Conservation (phyloP, 2,797 vertebrate species). For the Oreochromis grahami region DNA sequence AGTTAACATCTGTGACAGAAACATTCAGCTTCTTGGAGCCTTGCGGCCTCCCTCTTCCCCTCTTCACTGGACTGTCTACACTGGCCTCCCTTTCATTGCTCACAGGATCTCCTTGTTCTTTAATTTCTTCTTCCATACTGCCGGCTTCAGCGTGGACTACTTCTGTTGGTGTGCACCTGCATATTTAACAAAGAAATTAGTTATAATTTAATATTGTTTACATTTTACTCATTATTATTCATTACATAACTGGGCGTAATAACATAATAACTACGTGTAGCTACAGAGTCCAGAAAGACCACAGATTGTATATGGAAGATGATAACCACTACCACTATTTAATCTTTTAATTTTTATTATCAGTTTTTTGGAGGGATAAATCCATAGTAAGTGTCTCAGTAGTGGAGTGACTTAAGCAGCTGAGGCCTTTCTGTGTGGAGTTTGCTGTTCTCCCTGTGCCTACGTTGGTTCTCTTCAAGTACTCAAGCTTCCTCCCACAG, state of each 20-base stretch:
- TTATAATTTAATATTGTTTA: neutral
- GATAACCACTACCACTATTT: neutral
- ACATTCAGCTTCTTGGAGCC: slow-evolving; percentile 53
- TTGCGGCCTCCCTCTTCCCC: slow-evolving; percentile 38
- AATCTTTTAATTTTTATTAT: neutral
- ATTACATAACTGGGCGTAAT: neutral
- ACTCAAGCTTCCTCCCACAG: neutral
- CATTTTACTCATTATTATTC: neutral
- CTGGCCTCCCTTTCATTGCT: slow-evolving; percentile 22
- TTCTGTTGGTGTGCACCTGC: slow-evolving; percentile 16
- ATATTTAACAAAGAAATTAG: neutral
- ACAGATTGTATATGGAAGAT: neutral
- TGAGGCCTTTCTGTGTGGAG: neutral
- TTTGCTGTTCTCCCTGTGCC: neutral
- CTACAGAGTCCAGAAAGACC: neutral
- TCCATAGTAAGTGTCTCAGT: neutral
- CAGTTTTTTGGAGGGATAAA: neutral
- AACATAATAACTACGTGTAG: neutral
- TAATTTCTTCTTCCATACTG: slow-evolving; percentile 45
- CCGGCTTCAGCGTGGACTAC: neutral
- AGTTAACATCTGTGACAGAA: slow-evolving; percentile 35
- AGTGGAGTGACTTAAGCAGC: neutral
- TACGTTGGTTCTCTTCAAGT: neutral
- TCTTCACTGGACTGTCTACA: slow-evolving; percentile 32
- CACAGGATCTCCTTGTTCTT: slow-evolving; percentile 18